These are phyloP conservation scores for Carpatolechia fugitivella DNA, from an alignment of 2,888 invertebrate species.

Conservation along the genomic window DNA sequence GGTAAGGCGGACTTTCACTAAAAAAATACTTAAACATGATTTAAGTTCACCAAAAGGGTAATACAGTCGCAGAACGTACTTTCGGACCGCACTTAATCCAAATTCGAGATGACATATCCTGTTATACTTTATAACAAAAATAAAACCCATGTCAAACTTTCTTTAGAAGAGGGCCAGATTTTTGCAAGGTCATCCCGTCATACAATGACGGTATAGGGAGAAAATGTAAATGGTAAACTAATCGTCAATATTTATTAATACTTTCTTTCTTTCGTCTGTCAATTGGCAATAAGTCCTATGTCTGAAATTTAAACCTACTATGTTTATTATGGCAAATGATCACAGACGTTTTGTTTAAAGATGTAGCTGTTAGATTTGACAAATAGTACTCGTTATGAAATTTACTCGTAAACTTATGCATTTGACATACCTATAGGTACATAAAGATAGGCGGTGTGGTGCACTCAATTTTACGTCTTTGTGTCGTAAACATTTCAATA, in stretches of 20 bases:
- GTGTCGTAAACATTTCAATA: constrained; percentile 14
- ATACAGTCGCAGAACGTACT: not conserved
- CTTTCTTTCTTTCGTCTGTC: no score
- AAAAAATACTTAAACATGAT: not conserved
- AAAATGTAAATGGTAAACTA: not conserved
- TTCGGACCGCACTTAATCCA: constrained; percentile 9
- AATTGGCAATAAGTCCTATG: no score
- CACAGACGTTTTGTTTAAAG: no score
- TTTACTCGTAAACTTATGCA: no score
- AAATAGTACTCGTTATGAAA: no score
- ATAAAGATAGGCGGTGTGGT: not conserved
- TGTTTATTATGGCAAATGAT: no score
- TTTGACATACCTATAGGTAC: not conserved
- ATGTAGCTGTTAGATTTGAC: no score
- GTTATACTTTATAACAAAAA: not conserved
- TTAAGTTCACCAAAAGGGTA: not conserved
- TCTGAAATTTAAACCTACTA: no score
- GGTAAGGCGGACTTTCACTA: constrained; percentile 12
- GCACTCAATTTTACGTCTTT: not conserved
- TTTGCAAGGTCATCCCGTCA: constrained; percentile 1
- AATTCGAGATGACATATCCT: constrained; percentile 9
- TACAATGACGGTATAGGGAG: not conserved
- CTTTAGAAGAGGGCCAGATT: constrained; percentile 4
- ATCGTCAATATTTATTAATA: no score
- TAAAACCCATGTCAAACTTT: constrained; percentile 5